phyloP scores from a whole-genome alignment of 2,888 invertebrate species.

The Arctia plantaginis region DNA sequence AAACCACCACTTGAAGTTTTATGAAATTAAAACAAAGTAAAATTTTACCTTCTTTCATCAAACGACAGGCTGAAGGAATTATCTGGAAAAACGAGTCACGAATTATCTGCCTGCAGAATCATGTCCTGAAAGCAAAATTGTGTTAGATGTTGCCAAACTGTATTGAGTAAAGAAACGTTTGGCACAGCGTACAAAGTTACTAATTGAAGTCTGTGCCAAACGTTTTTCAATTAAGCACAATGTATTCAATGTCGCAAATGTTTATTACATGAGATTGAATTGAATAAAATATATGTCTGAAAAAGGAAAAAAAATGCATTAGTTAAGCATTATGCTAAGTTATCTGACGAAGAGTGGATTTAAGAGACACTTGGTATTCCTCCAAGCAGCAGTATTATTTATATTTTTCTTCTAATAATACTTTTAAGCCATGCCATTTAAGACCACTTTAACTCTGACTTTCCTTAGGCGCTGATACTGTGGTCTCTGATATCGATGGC shows the following conservation, averaged over 20 bases:
- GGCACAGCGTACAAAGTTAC: constrained; percentile 37
- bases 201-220: constrained; percentile 49
- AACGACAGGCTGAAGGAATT: neutral
- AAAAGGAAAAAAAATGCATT: neutral
- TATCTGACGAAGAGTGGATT: neutral
- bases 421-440: neutral
- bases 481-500: constrained; percentile 91
- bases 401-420: neutral
- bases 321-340: neutral
- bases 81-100: neutral
- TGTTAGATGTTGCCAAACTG: constrained; percentile 24
- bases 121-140: constrained; percentile 11
- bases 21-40: neutral
- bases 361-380: neutral
- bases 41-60: neutral
- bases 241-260: constrained; percentile 5
- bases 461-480: constrained; percentile 89
- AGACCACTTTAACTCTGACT: neutral
- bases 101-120: neutral
- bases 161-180: constrained; percentile 31
- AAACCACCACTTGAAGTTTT: too few species aligned
- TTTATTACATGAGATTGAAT: neutral
- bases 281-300: neutral
- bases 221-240: constrained; percentile 36
- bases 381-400: neutral